Evolutionary conservation across 2,113 vertebrate species (phyloP).

Genomic region (Crotalus viridis): DNA sequence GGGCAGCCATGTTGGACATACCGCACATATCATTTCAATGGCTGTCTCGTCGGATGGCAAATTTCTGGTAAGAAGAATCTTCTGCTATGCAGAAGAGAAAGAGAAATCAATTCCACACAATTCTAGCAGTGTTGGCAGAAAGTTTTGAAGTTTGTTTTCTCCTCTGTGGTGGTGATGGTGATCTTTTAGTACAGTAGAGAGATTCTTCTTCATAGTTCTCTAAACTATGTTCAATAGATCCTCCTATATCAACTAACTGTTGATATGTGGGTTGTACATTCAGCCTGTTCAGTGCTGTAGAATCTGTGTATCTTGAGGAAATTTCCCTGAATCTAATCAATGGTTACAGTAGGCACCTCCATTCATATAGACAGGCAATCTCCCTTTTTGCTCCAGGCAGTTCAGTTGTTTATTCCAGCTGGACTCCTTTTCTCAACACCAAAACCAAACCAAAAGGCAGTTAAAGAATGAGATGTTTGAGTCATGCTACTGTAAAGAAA

Average conservation of each 20-base stretch:
- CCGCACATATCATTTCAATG: constrained; percentile 86
- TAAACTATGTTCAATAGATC: background rate
- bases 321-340: background rate
- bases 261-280: background rate
- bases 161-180: background rate
- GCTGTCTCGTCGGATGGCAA: constrained; percentile 92
- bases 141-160: background rate
- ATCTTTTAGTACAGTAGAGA: background rate
- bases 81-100: background rate
- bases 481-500: background rate
- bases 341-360: background rate
- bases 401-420: background rate
- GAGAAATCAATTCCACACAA: background rate
- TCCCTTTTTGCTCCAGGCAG: background rate
- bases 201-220: background rate
- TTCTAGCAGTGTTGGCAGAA: background rate
- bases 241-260: background rate
- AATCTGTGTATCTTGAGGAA: background rate
- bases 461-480: background rate
- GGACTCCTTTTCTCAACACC: background rate
- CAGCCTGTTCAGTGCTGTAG: background rate
- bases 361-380: background rate
- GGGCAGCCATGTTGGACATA: constrained; percentile 79
- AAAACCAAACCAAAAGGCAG: background rate
- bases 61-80: constrained; percentile 79